Conservation (phyloP, 2,797 vertebrate genomes). For the Bradypodion pumilum region DNA sequence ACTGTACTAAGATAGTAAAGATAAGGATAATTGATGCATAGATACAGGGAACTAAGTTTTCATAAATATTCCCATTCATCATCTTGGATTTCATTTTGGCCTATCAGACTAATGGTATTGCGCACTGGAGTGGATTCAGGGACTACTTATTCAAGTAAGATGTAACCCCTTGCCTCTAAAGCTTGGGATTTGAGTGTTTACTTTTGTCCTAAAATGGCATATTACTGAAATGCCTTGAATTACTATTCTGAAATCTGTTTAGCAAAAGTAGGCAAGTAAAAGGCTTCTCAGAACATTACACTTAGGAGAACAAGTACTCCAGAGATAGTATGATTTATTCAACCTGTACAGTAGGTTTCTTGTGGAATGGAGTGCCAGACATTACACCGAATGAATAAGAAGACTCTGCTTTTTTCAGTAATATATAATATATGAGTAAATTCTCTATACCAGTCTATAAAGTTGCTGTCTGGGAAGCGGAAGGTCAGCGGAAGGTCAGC, state of each 20-base stretch:
- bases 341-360: neutral
- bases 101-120: neutral
- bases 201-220: neutral
- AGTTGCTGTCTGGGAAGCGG: too few species aligned
- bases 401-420: conserved; percentile 3
- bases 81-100: neutral
- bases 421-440: conserved; percentile 11
- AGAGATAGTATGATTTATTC: neutral
- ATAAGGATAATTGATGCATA: neutral
- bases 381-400: neutral
- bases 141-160: neutral
- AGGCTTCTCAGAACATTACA: neutral
- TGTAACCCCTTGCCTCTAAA: neutral
- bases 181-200: neutral
- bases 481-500: too few species aligned
- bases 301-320: neutral
- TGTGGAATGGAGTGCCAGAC: neutral
- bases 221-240: neutral
- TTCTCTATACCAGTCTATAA: conserved; percentile 8
- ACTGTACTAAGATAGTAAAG: too few species aligned
- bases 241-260: neutral
- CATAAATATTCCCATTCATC: neutral
- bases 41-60: neutral
- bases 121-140: neutral
- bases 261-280: neutral